Base-by-base conservation (phyloP, 1,140 invertebrate species). In the Uloborus diversus region DNA sequence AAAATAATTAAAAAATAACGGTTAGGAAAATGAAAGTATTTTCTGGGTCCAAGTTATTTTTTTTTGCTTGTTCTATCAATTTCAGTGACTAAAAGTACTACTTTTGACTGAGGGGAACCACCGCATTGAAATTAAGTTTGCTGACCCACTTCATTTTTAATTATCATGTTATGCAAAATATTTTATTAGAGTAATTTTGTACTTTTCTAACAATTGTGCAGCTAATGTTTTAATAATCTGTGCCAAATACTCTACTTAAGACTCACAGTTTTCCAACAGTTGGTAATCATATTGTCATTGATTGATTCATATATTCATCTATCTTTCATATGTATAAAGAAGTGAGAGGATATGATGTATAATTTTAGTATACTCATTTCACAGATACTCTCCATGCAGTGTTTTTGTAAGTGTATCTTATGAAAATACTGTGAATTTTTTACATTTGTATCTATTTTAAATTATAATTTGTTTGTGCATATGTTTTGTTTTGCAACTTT, bases 171-270 rank as follows among this genome's bases (percentile, higher is more conserved):
- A 62, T 33, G 56, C 61, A 65, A 76, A 32, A 28, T 65, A 56
- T 51, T 53, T 28, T 56, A 65, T 47, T 37, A 28, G 28, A 35
- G 32, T 42, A 9, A 47, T 75, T 75, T 75, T 75, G 27, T 75
- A 76, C 61, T 76, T 76, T 76, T 76, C 56, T 62, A 73, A 62
- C 37, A 76, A 17, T 65, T 76, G 73, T 76, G 73, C 62, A 76
- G 47, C 62, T 65, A 76, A 33, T 65, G 28, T 35, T 28, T 42
- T 25, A 35, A 57, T 53, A 71, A 76, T 33, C 42, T 65, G 73
- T 76, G 73, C 73, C 73, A 76, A 76, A 76, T 65, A 65, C 28
- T 64, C 30, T 76, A 62, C 73, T 56, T 47, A 17, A 30, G 37
- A 57, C n/a, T 62, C 17, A 62, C 57, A 37, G 51, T 75, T 62